Evolutionary conservation across 2,797 vertebrate species (phyloP).

Genomic region (Sorex maritimensis): DNA sequence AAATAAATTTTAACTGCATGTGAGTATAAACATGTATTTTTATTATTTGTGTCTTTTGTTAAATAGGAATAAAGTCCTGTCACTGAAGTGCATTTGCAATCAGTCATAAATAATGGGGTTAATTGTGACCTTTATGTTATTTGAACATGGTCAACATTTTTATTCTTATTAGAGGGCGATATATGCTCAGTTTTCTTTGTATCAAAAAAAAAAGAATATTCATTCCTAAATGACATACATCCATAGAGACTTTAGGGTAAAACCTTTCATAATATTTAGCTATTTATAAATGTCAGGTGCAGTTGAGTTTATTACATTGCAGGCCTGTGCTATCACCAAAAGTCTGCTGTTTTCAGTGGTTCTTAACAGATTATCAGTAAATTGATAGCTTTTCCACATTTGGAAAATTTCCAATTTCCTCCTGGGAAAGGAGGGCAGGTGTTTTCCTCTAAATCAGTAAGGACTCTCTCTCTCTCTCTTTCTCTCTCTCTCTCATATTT

Average conservation of each 20-base stretch:
- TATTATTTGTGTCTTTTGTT: constrained; percentile 82
- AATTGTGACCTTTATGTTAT: constrained; percentile 90
- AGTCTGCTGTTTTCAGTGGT: constrained; percentile 67
- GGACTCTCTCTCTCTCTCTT: neutral
- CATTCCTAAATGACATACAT: constrained; percentile 87
- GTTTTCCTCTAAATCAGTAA: constrained; percentile 56
- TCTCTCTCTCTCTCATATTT: constrained; percentile 20
- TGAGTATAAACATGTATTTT: constrained; percentile 10
- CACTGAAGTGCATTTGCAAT: constrained; percentile 85
- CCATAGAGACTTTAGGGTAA: constrained; percentile 89
- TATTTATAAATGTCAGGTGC: constrained; percentile 90
- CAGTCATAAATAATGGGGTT: constrained; percentile 86
- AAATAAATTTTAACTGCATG: constrained; percentile 43
- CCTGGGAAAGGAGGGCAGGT: constrained; percentile 71
- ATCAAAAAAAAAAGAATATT: constrained; percentile 86
- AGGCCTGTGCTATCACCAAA: rapidly evolving
- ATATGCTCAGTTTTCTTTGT: constrained; percentile 87
- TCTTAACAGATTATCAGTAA: constrained; percentile 77
- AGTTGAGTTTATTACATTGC: constrained; percentile 84
- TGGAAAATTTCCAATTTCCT: constrained; percentile 77
- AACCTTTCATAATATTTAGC: constrained; percentile 89
- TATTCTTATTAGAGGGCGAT: constrained; percentile 87
- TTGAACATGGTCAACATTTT: constrained; percentile 89
- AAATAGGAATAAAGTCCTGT: constrained; percentile 86
- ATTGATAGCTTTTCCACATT: constrained; percentile 75